Base-by-base conservation (phyloP, 1,140 invertebrate species). In the Odontomachus brunneus region DNA sequence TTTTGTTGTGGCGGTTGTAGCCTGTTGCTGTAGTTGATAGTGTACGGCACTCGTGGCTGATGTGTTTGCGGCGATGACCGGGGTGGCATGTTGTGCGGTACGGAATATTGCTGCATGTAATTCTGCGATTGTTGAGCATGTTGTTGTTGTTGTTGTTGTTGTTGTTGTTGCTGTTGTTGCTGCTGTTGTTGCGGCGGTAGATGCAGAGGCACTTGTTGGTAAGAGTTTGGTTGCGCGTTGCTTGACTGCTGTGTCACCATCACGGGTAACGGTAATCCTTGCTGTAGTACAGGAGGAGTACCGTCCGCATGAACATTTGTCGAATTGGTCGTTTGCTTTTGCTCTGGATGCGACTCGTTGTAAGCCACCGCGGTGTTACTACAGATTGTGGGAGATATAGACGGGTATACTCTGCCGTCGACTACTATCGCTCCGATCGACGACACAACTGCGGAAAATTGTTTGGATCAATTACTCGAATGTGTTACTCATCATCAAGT, bases 361-460 rank as follows among this genome's bases (percentile, higher is more conserved):
- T 88, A 86, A 2, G 91, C 75, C n/a, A 89, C 86, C 9, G 92
- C 89, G 44, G 93, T 90, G 73, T 91, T 93, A 84, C 92, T 89
- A 76, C 90, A 91, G 4, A 92, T 92, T 0, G 91, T 84, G 4
- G 94, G 94, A 14, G 94, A 94, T n/a, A 89, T 85, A 2, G 93
- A 94, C 60, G 94, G 94, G 92, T 96, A 96, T 71, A 96, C 95
- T 90, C 96, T 95, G 55, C 97, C 97, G 94, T 97, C 97, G 17
- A 97, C 97, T 1, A 97, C 96, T 84, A 97, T 97, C 60, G 95
- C 96, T 63, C 97, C 97, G 87, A 97, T 96, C 17, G 95, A 95
- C 49, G 96, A 96, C 82, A 97, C 95, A 44, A 97, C 96, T 97
- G 89, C 11, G 11, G 5, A 53, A 0, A 44, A 4, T 7, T 7